phyloP scores from a whole-genome alignment of 2,888 invertebrate genomes.

The Drosophila formosana region DNA sequence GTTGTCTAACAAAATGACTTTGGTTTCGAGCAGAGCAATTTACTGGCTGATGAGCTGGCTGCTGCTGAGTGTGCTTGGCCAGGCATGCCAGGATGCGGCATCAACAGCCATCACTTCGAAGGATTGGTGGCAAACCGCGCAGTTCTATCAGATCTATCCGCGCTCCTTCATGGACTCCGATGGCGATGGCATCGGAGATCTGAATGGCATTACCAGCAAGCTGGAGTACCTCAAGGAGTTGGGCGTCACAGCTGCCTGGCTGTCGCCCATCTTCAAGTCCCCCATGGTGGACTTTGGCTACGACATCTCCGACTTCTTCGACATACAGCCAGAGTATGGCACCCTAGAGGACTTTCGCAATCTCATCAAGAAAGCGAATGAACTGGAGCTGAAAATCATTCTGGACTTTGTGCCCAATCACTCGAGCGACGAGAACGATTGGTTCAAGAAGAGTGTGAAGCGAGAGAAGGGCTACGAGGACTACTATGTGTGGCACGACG shows the following conservation, averaged over 20 bases:
- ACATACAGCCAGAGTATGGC: constrained; percentile 90
- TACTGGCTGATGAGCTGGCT: neutral
- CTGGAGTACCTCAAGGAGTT: constrained; percentile 89
- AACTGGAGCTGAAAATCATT: constrained; percentile 86
- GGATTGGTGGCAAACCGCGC: constrained; percentile 94
- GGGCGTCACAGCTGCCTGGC: constrained; percentile 89
- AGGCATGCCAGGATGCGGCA: constrained; percentile 42
- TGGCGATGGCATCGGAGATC: constrained; percentile 93
- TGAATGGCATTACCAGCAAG: constrained; percentile 88
- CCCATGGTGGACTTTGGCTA: constrained; percentile 92
- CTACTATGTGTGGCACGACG: constrained; percentile 91
- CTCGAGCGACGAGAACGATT: constrained; percentile 91
- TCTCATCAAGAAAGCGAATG: constrained; percentile 86
- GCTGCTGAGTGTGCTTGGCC: constrained; percentile 27
- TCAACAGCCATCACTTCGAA: constrained; percentile 45
- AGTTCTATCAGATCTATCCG: constrained; percentile 94
- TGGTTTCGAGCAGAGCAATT: too few relatives aligned
- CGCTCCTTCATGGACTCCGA: constrained; percentile 93
- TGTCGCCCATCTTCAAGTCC: constrained; percentile 91
- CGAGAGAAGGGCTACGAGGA: constrained; percentile 88
- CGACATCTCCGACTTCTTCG: constrained; percentile 89
- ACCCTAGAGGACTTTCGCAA: constrained; percentile 89
- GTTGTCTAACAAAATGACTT: too few relatives aligned
- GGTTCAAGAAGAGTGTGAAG: constrained; percentile 92
- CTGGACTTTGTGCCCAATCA: constrained; percentile 91